phyloP scores from a whole-genome alignment of 2,888 invertebrate species.

The Idaea dimidiata region DNA sequence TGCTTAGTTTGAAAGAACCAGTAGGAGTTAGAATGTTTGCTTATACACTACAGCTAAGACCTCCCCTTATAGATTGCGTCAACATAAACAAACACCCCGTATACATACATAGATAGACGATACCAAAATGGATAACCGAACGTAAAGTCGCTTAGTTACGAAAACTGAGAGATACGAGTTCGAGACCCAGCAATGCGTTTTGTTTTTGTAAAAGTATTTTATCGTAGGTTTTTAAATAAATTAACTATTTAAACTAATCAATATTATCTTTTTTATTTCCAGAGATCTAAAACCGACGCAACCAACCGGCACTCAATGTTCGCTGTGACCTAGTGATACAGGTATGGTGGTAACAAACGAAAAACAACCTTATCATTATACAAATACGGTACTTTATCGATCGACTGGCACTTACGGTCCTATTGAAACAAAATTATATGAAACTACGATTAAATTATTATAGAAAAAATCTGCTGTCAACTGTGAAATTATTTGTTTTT shows the following conservation, averaged over 20 bases:
- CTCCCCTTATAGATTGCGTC: no score
- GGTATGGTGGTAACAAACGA: constrained; percentile 44
- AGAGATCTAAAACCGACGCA: constrained; percentile 41
- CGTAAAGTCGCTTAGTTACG: no score
- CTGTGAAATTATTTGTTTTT: neutral
- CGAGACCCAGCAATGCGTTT: no score
- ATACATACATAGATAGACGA: no score
- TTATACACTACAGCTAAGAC: no score
- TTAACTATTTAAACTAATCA: constrained; percentile 11
- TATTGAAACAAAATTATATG: neutral
- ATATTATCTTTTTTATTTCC: constrained; percentile 21
- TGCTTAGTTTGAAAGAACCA: no score
- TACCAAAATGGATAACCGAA: no score
- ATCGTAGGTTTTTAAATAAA: no score
- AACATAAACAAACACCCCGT: no score
- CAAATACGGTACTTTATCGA: neutral
- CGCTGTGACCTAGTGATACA: constrained; percentile 47
- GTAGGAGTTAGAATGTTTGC: no score
- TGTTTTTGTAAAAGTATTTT: no score
- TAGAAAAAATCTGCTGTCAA: neutral
- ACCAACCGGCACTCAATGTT: constrained; percentile 51
- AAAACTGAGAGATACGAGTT: no score
- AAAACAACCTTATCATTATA: constrained; percentile 5
- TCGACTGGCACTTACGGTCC: neutral
- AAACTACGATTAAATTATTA: neutral